Evolutionary conservation across 2,888 invertebrate species (phyloP).

Genomic region (Blera fallax): DNA sequence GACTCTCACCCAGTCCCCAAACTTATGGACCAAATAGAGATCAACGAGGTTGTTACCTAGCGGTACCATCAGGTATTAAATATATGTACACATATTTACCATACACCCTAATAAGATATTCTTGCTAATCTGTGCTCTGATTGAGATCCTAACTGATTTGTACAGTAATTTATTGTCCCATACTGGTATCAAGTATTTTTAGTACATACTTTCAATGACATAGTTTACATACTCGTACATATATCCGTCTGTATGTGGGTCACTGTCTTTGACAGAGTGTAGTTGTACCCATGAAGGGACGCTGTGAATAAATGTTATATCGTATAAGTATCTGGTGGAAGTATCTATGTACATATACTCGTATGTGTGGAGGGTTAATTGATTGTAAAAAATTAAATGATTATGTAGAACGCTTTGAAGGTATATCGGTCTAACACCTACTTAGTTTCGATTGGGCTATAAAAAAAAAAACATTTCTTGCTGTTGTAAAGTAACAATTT

Average conservation of each 20-base stretch:
- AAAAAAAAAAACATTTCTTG: not conserved
- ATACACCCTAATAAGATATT: slow-evolving; percentile 1
- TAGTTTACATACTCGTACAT: not conserved
- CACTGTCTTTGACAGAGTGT: not conserved
- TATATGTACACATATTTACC: slow-evolving; percentile 8
- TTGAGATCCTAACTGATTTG: slow-evolving; percentile 65
- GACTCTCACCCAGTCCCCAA: slow-evolving; percentile 82
- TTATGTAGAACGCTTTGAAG: not conserved
- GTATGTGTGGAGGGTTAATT: not conserved
- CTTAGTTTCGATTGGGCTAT: not conserved
- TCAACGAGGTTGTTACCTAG: slow-evolving; percentile 85
- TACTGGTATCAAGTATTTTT: not conserved
- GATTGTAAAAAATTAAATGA: not conserved
- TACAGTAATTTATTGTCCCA: slow-evolving; percentile 6
- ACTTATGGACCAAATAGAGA: slow-evolving; percentile 84
- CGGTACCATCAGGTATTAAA: slow-evolving; percentile 84
- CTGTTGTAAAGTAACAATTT: not conserved
- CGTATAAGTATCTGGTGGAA: not conserved
- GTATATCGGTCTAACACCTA: not conserved
- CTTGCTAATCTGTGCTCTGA: slow-evolving; percentile 22
- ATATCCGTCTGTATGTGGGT: not conserved
- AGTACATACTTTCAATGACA: not conserved
- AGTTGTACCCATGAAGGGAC: not conserved
- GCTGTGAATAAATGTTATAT: not conserved
- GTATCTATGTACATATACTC: no score